phyloP scores from a whole-genome alignment of 2,113 vertebrate species.

The Tenrec ecaudatus region DNA sequence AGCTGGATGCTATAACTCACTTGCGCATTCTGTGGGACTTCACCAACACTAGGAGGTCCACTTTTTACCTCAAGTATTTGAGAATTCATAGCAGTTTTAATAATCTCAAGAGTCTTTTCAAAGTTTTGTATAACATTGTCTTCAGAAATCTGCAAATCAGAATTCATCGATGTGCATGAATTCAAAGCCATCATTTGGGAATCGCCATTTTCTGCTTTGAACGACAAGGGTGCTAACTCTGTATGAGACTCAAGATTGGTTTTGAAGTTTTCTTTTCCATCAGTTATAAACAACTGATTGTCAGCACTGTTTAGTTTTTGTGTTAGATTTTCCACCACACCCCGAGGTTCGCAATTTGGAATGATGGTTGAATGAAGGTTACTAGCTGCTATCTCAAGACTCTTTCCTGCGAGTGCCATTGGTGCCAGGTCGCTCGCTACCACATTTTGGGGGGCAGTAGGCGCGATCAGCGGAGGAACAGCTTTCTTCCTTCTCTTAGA shows the following conservation, averaged over 20 bases:
- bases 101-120: conserved; percentile 89
- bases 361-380: conserved; percentile 84
- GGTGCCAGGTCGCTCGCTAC: conserved; percentile 80
- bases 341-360: conserved; percentile 86
- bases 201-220: conserved; percentile 89
- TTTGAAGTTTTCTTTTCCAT: conserved; percentile 90
- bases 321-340: conserved; percentile 86
- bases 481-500: conserved; percentile 89
- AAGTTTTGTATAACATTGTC: conserved; percentile 87
- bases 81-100: conserved; percentile 89
- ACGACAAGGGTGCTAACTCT: conserved; percentile 80
- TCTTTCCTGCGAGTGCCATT: conserved; percentile 83
- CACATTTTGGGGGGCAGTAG: conserved; percentile 81
- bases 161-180: conserved; percentile 81
- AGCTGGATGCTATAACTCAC: conserved; percentile 77
- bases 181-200: conserved; percentile 84
- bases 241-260: conserved; percentile 80
- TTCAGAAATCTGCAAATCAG: conserved; percentile 83
- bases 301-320: conserved; percentile 90
- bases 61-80: conserved; percentile 87
- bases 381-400: conserved; percentile 81
- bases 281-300: conserved; percentile 91
- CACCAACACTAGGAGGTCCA: conserved; percentile 81
- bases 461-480: conserved; percentile 74
- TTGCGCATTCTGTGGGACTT: conserved; percentile 82